These are phyloP conservation scores for Pollenia amentaria DNA, from an alignment of 2,888 invertebrate genomes.

Conservation along the genomic window DNA sequence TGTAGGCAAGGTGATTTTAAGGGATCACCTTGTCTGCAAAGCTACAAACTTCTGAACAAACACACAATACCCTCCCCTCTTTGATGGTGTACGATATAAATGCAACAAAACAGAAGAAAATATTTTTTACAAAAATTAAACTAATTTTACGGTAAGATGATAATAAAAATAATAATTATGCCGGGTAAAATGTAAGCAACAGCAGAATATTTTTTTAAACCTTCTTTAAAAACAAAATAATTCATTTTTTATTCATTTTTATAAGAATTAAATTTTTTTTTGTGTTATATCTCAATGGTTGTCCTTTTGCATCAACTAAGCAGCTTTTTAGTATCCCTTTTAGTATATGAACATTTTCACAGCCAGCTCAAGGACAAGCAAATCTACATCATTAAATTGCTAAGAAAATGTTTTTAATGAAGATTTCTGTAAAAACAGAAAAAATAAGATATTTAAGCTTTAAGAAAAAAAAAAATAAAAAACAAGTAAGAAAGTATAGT, in stretches of 20 bases:
- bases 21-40: too few relatives aligned
- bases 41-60: too few relatives aligned
- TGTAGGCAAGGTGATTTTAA: too few relatives aligned
- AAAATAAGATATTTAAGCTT: not conserved
- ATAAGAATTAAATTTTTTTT: not conserved
- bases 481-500: too few relatives aligned
- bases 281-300: not conserved
- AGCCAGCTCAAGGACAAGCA: not conserved
- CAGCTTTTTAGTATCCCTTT: not conserved
- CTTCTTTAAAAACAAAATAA: not conserved
- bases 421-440: not conserved
- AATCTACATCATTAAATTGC: not conserved
- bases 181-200: not conserved
- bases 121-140: not conserved
- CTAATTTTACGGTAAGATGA: not conserved
- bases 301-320: not conserved
- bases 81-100: too few relatives aligned
- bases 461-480: too few relatives aligned
- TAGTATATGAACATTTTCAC: not conserved
- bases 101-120: not conserved
- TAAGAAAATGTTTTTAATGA: not conserved
- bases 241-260: not conserved
- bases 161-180: conserved; percentile 6
- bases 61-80: too few relatives aligned
- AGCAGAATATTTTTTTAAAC: not conserved